Conservation (phyloP, 2,113 vertebrate species). For the Solea solea region DNA sequence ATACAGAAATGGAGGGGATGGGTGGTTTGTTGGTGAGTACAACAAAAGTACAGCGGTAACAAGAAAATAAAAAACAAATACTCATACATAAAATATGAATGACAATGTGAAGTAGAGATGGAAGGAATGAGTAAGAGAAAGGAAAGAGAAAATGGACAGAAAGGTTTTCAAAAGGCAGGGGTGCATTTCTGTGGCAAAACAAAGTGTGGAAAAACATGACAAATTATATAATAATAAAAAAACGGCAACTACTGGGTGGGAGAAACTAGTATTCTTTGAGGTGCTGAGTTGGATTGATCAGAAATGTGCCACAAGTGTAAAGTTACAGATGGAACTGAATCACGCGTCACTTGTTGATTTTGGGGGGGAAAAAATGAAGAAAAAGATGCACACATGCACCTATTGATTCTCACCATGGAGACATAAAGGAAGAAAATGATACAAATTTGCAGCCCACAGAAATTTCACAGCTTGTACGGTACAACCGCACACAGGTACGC, state of each 20-base stretch:
- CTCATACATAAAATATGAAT: no score
- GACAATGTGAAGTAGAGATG: no score
- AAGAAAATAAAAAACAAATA: no score
- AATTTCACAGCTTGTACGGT: background rate
- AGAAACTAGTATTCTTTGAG: conserved; percentile 14
- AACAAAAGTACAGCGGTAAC: background rate
- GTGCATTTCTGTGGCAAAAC: background rate
- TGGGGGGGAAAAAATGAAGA: no score
- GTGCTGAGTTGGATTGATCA: conserved; percentile 29
- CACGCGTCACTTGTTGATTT: background rate
- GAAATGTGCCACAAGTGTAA: conserved; percentile 17
- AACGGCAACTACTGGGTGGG: background rate
- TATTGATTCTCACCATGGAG: conserved; percentile 39
- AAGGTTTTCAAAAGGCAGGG: background rate
- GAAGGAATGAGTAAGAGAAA: background rate
- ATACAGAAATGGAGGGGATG: background rate
- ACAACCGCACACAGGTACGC: conserved; percentile 3
- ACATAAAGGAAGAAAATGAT: conserved; percentile 32
- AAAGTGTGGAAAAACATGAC: background rate
- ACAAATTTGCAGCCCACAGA: conserved; percentile 27
- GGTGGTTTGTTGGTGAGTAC: no score
- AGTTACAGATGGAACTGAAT: background rate
- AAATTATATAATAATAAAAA: background rate
- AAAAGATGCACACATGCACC: background rate
- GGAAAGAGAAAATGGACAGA: no score